Evolutionary conservation across 1,140 invertebrate genomes (phyloP).

Genomic region (Caerostris darwini): DNA sequence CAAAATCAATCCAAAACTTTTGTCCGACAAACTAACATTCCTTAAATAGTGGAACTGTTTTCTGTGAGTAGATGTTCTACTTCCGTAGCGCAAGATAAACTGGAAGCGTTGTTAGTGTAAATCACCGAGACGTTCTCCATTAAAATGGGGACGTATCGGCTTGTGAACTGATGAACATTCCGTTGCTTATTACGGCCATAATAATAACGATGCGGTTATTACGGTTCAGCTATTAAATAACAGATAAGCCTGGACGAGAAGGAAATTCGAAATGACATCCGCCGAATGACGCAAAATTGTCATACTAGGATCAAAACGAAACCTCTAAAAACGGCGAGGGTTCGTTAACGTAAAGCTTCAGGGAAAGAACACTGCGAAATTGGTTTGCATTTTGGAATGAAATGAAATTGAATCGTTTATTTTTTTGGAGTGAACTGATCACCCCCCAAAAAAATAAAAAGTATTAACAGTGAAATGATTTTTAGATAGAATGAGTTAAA

Average conservation of each 20-base stretch:
- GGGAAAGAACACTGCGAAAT: neutral
- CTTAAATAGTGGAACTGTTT: conserved; percentile 56
- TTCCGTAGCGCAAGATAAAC: conserved; percentile 69
- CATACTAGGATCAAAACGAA: conserved; percentile 45
- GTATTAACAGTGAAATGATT: neutral
- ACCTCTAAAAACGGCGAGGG: conserved; percentile 40
- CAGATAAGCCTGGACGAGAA: conserved; percentile 66
- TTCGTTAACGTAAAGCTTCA: conserved; percentile 37
- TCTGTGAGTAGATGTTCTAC: conserved; percentile 38
- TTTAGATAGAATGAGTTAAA: neutral
- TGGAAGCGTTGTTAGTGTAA: conserved; percentile 67
- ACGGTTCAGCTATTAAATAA: conserved; percentile 76
- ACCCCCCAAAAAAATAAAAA: no score
- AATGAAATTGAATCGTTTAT: neutral
- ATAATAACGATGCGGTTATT: conserved; percentile 77
- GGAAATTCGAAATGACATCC: conserved; percentile 45
- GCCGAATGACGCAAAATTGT: conserved; percentile 63
- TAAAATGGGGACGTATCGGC: conserved; percentile 75
- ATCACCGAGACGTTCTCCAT: conserved; percentile 73
- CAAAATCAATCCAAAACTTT: conserved; percentile 68
- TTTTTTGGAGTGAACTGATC: neutral
- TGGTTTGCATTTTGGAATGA: neutral
- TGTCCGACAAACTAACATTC: conserved; percentile 70
- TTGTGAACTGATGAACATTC: conserved; percentile 75
- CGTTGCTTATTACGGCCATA: conserved; percentile 74